Evolutionary conservation across 2,113 vertebrate genomes (phyloP).

Genomic region (Butorides virescens): DNA sequence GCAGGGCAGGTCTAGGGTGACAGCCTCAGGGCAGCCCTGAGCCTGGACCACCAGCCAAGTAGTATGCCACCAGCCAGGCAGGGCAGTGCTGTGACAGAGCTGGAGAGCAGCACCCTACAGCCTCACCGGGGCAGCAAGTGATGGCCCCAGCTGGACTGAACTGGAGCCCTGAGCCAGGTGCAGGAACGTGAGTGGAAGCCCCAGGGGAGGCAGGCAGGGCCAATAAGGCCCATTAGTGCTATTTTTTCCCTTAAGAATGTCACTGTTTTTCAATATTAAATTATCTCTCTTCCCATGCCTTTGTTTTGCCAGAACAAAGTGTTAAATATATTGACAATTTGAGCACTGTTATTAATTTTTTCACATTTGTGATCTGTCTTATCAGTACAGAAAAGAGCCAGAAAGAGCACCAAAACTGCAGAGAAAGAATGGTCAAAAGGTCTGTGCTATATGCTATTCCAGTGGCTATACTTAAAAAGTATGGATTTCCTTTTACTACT

Average conservation of each 20-base stretch:
- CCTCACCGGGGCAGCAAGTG: fast-evolving
- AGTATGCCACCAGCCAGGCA: background rate
- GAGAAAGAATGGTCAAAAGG: background rate
- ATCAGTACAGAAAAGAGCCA: background rate
- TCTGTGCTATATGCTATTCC: fast-evolving
- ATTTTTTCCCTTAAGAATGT: background rate
- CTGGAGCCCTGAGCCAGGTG: background rate
- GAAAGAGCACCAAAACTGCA: background rate
- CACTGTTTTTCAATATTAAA: background rate
- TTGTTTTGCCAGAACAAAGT: background rate
- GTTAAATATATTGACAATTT: background rate
- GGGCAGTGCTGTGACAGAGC: background rate
- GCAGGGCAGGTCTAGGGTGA: background rate
- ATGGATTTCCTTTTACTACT: background rate
- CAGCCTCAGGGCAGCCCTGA: background rate
- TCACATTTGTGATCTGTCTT: background rate
- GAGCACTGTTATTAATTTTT: background rate
- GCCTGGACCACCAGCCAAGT: background rate
- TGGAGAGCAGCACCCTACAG: fast-evolving
- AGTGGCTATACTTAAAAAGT: background rate
- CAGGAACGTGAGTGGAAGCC: background rate
- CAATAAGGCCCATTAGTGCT: background rate
- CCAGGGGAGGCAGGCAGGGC: background rate
- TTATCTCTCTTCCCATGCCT: background rate
- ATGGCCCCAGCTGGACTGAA: background rate